Conservation (phyloP, 2,888 invertebrate species). For the Epirrhoe alternata region DNA sequence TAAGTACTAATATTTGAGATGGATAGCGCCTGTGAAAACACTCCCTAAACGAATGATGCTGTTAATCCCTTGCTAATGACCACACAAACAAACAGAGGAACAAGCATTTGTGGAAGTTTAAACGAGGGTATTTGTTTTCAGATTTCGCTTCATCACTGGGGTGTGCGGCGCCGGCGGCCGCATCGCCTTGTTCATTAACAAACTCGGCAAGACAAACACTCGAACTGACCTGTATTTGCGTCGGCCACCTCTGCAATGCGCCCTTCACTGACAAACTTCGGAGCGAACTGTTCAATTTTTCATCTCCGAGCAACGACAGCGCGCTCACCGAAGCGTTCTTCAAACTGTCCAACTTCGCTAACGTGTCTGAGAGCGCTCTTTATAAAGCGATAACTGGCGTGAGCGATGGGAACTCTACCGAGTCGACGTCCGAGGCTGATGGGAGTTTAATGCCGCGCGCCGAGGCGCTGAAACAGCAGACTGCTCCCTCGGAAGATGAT, state of each 20-base stretch:
- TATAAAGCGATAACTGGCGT: slow-evolving; percentile 59
- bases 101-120: slow-evolving; percentile 30
- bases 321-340: slow-evolving; percentile 59
- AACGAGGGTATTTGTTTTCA: slow-evolving; percentile 52
- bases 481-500: slow-evolving; percentile 75
- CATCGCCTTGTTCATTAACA: slow-evolving; percentile 59
- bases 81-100: slow-evolving; percentile 23
- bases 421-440: slow-evolving; percentile 39
- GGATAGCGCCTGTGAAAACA: background rate
- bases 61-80: slow-evolving; percentile 33
- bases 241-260: slow-evolving; percentile 66
- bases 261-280: slow-evolving; percentile 62
- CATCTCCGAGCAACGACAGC: slow-evolving; percentile 52
- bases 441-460: slow-evolving; percentile 57
- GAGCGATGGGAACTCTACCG: slow-evolving; percentile 43
- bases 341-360: slow-evolving; percentile 58
- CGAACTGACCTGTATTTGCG: slow-evolving; percentile 68
- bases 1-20: background rate
- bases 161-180: slow-evolving; percentile 57
- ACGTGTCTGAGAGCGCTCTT: slow-evolving; percentile 55
- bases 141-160: slow-evolving; percentile 65
- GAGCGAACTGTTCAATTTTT: slow-evolving; percentile 64
- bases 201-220: slow-evolving; percentile 55
- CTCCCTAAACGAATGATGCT: slow-evolving; percentile 20
- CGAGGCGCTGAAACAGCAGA: slow-evolving; percentile 71